These are phyloP conservation scores for Ethmia dodecea DNA, from an alignment of 2,888 invertebrate species.

Conservation along the genomic window DNA sequence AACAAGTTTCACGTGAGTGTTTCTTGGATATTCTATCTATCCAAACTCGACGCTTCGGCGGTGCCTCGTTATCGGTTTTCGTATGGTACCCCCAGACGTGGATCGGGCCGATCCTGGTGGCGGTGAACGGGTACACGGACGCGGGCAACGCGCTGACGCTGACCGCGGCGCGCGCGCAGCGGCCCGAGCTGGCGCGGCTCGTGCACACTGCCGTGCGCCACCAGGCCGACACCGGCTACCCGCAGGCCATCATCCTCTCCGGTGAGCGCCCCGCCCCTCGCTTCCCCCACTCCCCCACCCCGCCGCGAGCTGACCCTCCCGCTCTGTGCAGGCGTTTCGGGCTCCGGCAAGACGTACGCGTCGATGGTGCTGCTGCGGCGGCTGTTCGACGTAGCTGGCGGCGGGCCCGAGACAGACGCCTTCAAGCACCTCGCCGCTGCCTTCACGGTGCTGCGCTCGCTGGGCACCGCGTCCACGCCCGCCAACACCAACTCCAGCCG, in stretches of 20 bases:
- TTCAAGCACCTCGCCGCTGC: conserved; percentile 97
- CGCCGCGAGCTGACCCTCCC: too few relatives aligned
- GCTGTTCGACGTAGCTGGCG: conserved; percentile 95
- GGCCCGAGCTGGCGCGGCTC: conserved; percentile 91
- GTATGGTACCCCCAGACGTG: conserved; percentile 83
- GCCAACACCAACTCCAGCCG: conserved; percentile 95
- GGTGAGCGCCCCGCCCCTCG: conserved; percentile 69
- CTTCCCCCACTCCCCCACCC: too few relatives aligned
- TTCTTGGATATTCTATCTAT: background rate
- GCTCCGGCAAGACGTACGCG: conserved; percentile 95
- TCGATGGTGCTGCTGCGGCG: conserved; percentile 94
- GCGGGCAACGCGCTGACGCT: conserved; percentile 92
- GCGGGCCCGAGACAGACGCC: conserved; percentile 96
- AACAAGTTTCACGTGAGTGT: conserved; percentile 91
- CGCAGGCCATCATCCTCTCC: conserved; percentile 95
- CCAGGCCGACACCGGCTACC: conserved; percentile 96
- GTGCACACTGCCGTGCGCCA: conserved; percentile 95
- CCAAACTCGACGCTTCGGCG: background rate
- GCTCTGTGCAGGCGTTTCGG: conserved; percentile 83
- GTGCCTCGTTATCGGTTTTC: background rate
- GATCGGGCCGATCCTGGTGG: conserved; percentile 93
- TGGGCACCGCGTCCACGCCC: conserved; percentile 93
- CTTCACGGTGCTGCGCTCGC: conserved; percentile 93
- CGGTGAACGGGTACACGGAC: conserved; percentile 93
- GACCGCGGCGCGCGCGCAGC: conserved; percentile 85